Evolutionary conservation across 1,140 invertebrate genomes (phyloP).

Genomic region (Neomicropteryx cornuta): DNA sequence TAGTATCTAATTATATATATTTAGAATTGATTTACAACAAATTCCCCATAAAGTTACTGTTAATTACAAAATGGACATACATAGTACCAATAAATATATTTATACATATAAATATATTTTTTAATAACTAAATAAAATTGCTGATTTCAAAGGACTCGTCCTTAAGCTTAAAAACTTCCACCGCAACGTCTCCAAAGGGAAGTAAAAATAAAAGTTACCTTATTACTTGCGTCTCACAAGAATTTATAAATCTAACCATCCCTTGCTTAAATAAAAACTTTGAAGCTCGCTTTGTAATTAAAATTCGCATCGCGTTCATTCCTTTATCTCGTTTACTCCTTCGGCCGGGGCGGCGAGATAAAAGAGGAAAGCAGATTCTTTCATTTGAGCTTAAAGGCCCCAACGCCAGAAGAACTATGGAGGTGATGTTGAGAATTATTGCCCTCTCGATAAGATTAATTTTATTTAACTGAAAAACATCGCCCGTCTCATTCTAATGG

Average conservation of each 20-base stretch:
- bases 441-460: slow-evolving; percentile 41
- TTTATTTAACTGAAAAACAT: slow-evolving; percentile 24
- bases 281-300: slow-evolving; percentile 18
- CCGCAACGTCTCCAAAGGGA: too few species aligned
- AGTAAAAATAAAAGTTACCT: slow-evolving; percentile 22
- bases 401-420: slow-evolving; percentile 30
- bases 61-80: too few species aligned
- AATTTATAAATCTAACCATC: slow-evolving; percentile 34
- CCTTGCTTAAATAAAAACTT: slow-evolving; percentile 18
- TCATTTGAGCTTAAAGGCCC: too few species aligned
- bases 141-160: too few species aligned
- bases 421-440: slow-evolving; percentile 40
- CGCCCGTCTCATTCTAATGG: slow-evolving; percentile 8
- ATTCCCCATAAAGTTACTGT: too few species aligned
- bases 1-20: too few species aligned
- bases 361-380: slow-evolving; percentile 28
- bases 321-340: slow-evolving; percentile 3
- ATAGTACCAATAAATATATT: too few species aligned
- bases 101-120: too few species aligned
- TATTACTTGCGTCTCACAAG: slow-evolving; percentile 21
- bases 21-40: too few species aligned
- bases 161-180: too few species aligned
- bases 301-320: slow-evolving; percentile 11
- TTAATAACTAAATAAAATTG: too few species aligned
- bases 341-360: neutral